Base-by-base conservation (phyloP, 2,888 invertebrate genomes). In the Epirrhoe tristata region DNA sequence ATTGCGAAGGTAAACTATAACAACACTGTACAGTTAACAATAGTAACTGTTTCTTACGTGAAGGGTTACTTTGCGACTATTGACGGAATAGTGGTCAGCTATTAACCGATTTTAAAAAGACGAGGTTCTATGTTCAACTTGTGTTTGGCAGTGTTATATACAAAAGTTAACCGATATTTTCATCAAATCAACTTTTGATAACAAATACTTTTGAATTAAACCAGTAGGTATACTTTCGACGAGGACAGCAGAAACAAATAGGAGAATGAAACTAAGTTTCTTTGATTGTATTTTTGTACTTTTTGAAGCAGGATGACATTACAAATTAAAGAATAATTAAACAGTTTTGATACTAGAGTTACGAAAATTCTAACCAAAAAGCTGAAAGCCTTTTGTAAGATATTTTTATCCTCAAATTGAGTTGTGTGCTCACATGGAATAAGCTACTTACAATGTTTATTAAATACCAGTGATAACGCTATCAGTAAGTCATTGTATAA, bases 21-120 rank as follows among this genome's bases (percentile, higher is more conserved):
- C 70, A 74, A 72, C 67, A 72, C 80, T 79, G 77, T 72, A 75
- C 74, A 71, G 74, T 75, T 74, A 69, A 66, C 67, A 66, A 57
- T 16, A 62, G 57, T 71, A 73, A 70, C 71, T 65, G 72, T 72
- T 66, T 57, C 62, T 65, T 61, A 63, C 56, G 68, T 70, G 64
- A 68, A 69, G 63, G 63, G 63, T 73, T 48, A 48, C 71, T 72
- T 74, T 53, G 55, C 54, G 5, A 32, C 14, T 58, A 48, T 68
- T 83, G 80, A 78, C 75, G 75, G 76, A 74, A 74, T 75, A 78
- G 82, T 75, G 84, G 84, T 85, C 87, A 85, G 85, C 88, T 86
- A 82, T 73, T 83, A 84, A 86, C 88, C 88, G 5, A 53, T 12
- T 10, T 31, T 12, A 7, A 2, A 10, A 16, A 3, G 54, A 60